Evolutionary conservation across 1,140 invertebrate species (phyloP), one percentile per base, ranked within the genome.

Genomic region (Plutomurus gul): DNA sequence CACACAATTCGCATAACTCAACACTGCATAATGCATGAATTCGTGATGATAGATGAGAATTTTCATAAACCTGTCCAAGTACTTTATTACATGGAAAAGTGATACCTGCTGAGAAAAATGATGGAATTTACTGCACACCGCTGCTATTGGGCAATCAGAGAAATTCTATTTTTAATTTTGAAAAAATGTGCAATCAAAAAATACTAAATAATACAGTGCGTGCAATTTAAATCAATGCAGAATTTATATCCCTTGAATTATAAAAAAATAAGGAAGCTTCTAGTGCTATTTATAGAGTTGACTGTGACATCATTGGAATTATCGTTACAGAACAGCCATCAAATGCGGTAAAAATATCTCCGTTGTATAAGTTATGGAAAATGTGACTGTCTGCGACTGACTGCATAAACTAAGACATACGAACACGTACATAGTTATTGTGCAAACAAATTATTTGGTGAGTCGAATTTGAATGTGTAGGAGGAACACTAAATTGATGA

Each of bases 361-460:
- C n/a, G n/a, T n/a, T n/a, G n/a, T n/a, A n/a, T n/a, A n/a, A 30
- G 30, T 65, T n/a, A 65, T 65, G 25, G 56, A 25, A 25, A 30
- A 16, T 49, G 46, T 49, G 4, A 18, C n/a, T 65, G 56, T 33
- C 56, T 30, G 47, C 25, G 56, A 65, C 27, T 30, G 27, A 65
- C 16, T 33, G 25, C 16, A 65, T 33, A 27, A 33, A 16, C 20
- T 47, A 20, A 47, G 43, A 18, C 27, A 65, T 27, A n/a, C 4
- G 13, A 13, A 1, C 56, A 60, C 13, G 27, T 25, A 11, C 8
- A 16, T 33, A 33, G 5, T 65, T 65, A 65, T 65, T 33, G 18
- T 30, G 18, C 56, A 65, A 65, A 65, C 56, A 65, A 65, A 65
- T 65, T 65, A 65, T 65, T 65, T 33, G 27, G 13, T 65, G 36